Evolutionary conservation across 92 coral and sea anemone species (phyloP), one percentile per base, ranked within the genome.

Genomic region (Porites evermanni): DNA sequence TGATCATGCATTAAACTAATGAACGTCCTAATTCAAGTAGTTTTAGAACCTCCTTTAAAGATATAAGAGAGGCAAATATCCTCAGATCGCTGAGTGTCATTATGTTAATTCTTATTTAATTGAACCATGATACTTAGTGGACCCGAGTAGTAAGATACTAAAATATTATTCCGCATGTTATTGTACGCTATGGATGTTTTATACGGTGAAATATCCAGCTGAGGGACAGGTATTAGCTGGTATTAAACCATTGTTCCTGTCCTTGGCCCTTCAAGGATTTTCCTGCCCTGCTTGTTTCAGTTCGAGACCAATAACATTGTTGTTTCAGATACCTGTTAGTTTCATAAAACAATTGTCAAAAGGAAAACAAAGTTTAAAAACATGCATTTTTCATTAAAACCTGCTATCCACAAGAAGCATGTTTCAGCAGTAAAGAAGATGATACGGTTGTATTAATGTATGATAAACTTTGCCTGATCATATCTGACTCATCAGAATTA

Each of bases 181-280:
- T 38, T 38, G 47, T 38, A 4, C 47, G 47, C 47, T 4, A 38
- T 38, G 47, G 47, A 38, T 14, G 59, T 24, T 58, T 63, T n/a
- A 76, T 26, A 58, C 23, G 29, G 14, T 13, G 9, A 21, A 51
- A 11, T 1, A 17, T n/a, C 83, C 74, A 79, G 64, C 84, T 79
- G 74, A 23, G 74, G 7, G 2, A 20, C 14, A 71, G 83, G 61
- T 79, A 47, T 38, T 38, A 38, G 6, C 14, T 56, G 83, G 61
- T 79, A 47, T 38, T 38, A 38, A 38, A 52, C 74, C 84, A 66
- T 79, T 79, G 84, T 67, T 66, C 74, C 24, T 67, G 84, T 67
- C 63, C 84, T 79, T 79, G 74, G 26, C 51, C 59, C 32, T 4
- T 60, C 21, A 79, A 65, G 52, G 53, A 3, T 32, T 67, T 0